Conservation (phyloP, 2,797 vertebrate species). For the Hephaestus fuliginosus region DNA sequence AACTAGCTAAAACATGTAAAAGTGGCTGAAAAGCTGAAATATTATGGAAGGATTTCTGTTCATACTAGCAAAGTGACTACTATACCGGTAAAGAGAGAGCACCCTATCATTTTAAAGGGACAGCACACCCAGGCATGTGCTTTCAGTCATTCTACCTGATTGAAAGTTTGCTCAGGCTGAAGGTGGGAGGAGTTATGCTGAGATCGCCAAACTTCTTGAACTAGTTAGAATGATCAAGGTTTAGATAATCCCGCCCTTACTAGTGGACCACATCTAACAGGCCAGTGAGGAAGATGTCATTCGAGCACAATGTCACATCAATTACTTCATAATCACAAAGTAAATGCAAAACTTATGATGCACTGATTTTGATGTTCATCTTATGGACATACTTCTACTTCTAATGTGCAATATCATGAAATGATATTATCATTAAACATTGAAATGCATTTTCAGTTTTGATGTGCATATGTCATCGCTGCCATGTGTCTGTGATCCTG, state of each 20-base stretch:
- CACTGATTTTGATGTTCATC: background rate
- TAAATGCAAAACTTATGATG: background rate
- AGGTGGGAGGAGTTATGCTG: background rate
- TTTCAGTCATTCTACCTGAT: slow-evolving; percentile 1
- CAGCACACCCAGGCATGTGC: background rate
- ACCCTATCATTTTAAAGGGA: slow-evolving; percentile 1
- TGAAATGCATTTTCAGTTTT: too few species aligned
- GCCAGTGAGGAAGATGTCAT: background rate
- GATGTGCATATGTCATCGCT: too few species aligned
- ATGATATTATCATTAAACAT: too few species aligned
- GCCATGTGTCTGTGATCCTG: too few species aligned
- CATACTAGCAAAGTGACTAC: background rate
- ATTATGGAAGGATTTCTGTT: background rate
- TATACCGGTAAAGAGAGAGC: background rate
- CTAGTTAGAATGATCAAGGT: background rate
- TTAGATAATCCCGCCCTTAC: background rate
- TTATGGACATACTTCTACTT: too few species aligned
- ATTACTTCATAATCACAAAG: background rate
- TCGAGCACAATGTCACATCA: background rate
- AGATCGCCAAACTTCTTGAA: background rate
- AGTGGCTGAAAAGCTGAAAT: background rate
- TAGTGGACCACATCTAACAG: background rate
- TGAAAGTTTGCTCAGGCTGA: slow-evolving; percentile 6
- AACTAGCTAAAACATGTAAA: background rate
- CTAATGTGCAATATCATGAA: too few species aligned